Percentiles rank a stretch among this genome's conserved stretches.
Conservation (phyloP, 35 echinoderm and acorn worm genomes). For the Nesometra sesokonis region DNA sequence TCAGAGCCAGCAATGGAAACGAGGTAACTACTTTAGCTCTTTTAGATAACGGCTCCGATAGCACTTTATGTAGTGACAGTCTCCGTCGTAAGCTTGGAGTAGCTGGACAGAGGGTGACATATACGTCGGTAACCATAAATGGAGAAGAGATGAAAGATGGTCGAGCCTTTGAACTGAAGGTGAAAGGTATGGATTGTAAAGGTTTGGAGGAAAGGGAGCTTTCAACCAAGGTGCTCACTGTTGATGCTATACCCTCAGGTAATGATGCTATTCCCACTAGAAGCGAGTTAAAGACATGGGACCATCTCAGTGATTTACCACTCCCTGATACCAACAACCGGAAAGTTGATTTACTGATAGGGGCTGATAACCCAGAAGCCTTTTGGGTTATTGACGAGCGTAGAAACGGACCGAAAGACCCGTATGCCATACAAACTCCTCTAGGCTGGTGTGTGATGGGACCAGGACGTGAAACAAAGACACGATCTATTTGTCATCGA, state of each 20-base stretch:
- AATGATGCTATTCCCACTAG: not conserved
- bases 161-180: not conserved
- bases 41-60: conserved; percentile 8
- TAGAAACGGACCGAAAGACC: not conserved
- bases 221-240: not conserved
- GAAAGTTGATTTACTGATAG: conserved; percentile 22
- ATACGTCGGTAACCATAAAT: not conserved
- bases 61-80: not conserved
- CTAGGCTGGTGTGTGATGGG: conserved; percentile 39
- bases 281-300: conserved; percentile 4
- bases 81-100: not conserved
- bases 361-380: conserved; percentile 24
- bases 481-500: not conserved
- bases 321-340: not conserved
- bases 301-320: conserved; percentile 5
- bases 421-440: conserved; percentile 2
- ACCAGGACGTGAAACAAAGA: not conserved
- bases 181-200: not conserved
- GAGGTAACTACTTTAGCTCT: conserved; percentile 2
- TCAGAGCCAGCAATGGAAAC: conserved; percentile 1
- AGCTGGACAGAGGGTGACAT: not conserved
- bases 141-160: not conserved
- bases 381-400: conserved; percentile 3
- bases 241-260: not conserved
- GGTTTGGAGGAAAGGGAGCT: not conserved